phyloP scores from a whole-genome alignment of 2,113 vertebrate species.

The Hydropotes inermis region DNA sequence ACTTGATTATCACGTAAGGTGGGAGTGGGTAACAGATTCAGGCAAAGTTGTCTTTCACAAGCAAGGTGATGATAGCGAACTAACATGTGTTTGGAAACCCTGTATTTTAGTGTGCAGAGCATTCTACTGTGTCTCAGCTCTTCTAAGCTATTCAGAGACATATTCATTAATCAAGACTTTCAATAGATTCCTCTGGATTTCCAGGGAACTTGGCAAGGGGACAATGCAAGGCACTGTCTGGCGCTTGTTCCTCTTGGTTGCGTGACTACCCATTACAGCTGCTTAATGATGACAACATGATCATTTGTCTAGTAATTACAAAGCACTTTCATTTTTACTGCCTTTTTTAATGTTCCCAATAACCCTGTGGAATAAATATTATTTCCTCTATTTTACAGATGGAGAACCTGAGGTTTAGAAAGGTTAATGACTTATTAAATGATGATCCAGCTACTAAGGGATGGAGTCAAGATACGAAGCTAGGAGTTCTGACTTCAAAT shows the following conservation, averaged over 20 bases:
- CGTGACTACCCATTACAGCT: not conserved
- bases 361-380: constrained; percentile 27
- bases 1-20: not conserved
- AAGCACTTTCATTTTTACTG: constrained; percentile 21
- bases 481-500: not conserved
- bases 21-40: not conserved
- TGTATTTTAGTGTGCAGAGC: not conserved
- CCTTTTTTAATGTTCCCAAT: not conserved
- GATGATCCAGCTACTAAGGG: not conserved
- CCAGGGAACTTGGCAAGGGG: not conserved
- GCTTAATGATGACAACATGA: not conserved
- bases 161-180: not conserved
- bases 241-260: not conserved
- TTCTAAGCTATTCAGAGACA: not conserved
- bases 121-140: not conserved
- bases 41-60: not conserved
- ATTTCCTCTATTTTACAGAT: constrained; percentile 16
- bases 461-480: not conserved
- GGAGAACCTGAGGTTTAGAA: constrained; percentile 22
- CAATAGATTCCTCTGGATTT: not conserved
- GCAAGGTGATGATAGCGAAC: not conserved
- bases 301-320: constrained; percentile 40
- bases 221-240: not conserved
- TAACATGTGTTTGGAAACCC: not conserved
- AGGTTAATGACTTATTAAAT: not conserved